A percentile compares a stretch with the other conserved stretches of the same genome.
Conservation (phyloP, 2,888 invertebrate species). For the Ceriagrion tenellum region DNA sequence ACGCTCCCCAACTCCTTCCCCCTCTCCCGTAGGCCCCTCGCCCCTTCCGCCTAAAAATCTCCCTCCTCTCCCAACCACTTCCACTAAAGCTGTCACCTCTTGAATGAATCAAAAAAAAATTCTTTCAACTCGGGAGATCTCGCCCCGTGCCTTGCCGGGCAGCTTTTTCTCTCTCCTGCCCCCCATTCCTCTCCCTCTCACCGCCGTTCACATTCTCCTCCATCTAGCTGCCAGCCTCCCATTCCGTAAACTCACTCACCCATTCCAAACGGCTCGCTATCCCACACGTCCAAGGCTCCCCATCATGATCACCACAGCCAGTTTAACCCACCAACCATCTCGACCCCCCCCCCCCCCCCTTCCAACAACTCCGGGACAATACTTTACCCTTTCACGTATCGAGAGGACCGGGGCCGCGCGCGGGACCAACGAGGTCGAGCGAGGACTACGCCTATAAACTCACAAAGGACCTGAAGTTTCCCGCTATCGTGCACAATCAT, state of each 20-base stretch:
- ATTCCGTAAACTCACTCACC: not conserved
- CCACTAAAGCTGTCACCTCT: conserved; percentile 18
- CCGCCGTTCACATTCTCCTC: not conserved
- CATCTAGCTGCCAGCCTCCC: not conserved
- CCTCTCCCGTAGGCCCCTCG: too few relatives aligned
- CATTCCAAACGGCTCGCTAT: too few relatives aligned
- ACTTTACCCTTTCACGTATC: not conserved
- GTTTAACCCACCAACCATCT: not conserved
- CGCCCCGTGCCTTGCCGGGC: not conserved
- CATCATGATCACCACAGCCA: too few relatives aligned
- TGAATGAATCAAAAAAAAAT: not conserved
- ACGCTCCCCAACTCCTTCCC: not conserved
- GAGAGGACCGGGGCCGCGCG: not conserved
- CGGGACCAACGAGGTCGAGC: too few relatives aligned
- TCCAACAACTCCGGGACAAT: not conserved
- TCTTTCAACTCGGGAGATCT: not conserved
- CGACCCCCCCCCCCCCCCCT: too few relatives aligned
- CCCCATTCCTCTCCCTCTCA: not conserved
- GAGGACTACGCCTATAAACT: too few relatives aligned
- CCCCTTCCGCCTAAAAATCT: not conserved
- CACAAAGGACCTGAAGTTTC: too few relatives aligned
- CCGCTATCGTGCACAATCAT: too few relatives aligned
- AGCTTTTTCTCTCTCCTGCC: not conserved
- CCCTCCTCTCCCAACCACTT: not conserved
- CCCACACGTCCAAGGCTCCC: too few relatives aligned